A percentile compares a stretch with the other conserved stretches of the same genome.
Conservation (phyloP, 2,888 invertebrate genomes). For the Ramazzottius varieornatus region DNA sequence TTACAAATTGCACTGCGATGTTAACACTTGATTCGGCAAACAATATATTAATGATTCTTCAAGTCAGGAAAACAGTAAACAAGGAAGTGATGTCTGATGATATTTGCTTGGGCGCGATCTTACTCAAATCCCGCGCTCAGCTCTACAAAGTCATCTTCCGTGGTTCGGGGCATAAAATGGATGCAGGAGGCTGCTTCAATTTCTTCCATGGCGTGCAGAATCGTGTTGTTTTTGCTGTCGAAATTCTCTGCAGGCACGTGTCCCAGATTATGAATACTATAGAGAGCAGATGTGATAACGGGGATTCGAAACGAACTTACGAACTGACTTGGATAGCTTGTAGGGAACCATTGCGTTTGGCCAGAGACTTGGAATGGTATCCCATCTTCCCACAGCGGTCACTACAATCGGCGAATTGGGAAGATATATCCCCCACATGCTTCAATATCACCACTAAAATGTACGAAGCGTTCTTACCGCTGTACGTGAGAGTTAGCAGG, state of each 20-base stretch:
- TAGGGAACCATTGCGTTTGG: neutral
- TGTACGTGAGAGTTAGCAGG: too few relatives aligned
- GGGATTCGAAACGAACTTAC: too few relatives aligned
- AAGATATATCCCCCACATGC: too few relatives aligned
- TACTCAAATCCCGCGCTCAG: neutral
- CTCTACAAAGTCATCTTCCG: neutral
- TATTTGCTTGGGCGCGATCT: too few relatives aligned
- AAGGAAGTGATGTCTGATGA: too few relatives aligned
- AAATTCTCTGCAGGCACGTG: neutral
- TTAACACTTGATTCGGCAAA: neutral
- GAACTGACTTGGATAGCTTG: neutral
- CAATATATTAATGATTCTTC: too few relatives aligned
- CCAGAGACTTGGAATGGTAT: neutral
- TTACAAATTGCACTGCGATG: neutral
- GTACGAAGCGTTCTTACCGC: too few relatives aligned
- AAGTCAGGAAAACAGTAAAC: too few relatives aligned
- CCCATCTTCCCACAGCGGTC: neutral
- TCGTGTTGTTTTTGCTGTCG: neutral
- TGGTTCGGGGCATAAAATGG: neutral
- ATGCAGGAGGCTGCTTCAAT: neutral
- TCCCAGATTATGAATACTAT: too few relatives aligned
- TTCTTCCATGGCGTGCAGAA: neutral
- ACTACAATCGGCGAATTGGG: too few relatives aligned
- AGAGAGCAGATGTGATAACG: too few relatives aligned
- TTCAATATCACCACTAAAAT: too few relatives aligned